Percentiles rank a stretch among this genome's conserved stretches.
Evolutionary conservation across 2,797 vertebrate species (phyloP).

Genomic region (Tapirus indicus): DNA sequence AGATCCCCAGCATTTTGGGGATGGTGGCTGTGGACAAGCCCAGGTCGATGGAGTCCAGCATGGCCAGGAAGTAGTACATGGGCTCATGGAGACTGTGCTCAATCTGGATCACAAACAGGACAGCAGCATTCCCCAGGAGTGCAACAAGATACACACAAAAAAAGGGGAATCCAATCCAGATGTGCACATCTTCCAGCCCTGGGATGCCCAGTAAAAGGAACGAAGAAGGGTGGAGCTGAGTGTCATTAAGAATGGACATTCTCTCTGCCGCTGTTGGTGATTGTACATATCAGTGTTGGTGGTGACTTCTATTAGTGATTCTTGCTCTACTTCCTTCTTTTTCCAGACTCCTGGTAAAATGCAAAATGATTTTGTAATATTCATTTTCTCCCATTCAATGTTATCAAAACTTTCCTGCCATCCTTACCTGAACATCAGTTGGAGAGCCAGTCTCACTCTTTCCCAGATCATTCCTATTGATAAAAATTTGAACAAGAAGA

Average conservation of each 20-base stretch:
- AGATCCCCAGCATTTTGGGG: conserved; percentile 80
- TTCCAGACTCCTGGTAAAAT: not conserved
- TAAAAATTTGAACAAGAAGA: not conserved
- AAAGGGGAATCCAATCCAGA: conserved; percentile 16
- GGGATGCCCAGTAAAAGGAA: no score
- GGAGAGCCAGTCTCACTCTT: not conserved
- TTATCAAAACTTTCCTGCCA: not conserved
- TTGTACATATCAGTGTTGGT: not conserved
- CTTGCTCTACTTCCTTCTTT: not conserved
- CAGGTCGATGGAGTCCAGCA: conserved; percentile 82
- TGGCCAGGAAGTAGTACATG: conserved; percentile 52
- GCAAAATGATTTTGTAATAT: not conserved
- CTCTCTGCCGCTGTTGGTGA: not conserved
- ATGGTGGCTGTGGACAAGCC: conserved; percentile 85
- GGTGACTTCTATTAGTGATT: not conserved
- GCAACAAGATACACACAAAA: not conserved
- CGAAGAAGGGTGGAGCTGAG: no score
- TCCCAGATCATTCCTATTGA: not conserved
- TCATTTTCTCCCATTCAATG: not conserved
- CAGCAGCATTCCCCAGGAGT: not conserved
- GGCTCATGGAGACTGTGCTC: conserved; percentile 55
- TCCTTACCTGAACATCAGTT: not conserved
- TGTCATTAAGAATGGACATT: no score
- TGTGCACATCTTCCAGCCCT: no score
- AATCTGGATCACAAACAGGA: conserved; percentile 59